Evolutionary conservation across 2,113 vertebrate species (phyloP), one percentile per base, ranked within the genome.

Genomic region (Dasypus novemcinctus): DNA sequence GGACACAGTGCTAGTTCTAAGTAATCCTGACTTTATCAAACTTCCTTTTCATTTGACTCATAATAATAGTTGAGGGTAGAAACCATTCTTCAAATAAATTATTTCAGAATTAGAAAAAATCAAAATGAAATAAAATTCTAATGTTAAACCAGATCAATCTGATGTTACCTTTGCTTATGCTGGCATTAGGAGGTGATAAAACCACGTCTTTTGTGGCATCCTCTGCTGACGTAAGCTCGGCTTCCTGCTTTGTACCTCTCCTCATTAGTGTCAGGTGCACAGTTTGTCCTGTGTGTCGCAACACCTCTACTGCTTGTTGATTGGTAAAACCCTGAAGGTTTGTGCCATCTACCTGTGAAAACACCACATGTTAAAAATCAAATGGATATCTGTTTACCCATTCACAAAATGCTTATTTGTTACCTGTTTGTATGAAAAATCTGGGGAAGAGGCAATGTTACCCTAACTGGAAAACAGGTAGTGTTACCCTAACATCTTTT

Each of bases 241-340:
- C 98, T 18, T 99, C 99, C 9, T 98, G 98, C 79, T 98, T 99
- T 92, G 97, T 97, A 31, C 98, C 98, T 79, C 99, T 98, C 71
- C 99, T 98, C 94, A 99, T 98, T 90, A 99, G 98, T 68, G 99
- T 99, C 36, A 99, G 99, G 33, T 95, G 98, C 78, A 99, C 99
- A 0, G 98, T 99, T 96, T 99, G 99, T 90, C 99, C 99, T 0
- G 99, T 99, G 97, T 99, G 99, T 63, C 99, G 98, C 91, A 99
- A 97, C 43, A 99, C 98, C 0, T 99, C 99, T 95, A 99, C 99
- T 17, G 99, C 99, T 98, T 99, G 99, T 84, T 99, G 99, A 97
- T 99, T 99, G 96, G 99, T 99, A 98, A 99, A 99, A 84, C 99
- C 99, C 96, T 99, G 99, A 98, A 99, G 99, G 98, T 99, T 99